Percentiles rank a stretch among this genome's conserved stretches.
Evolutionary conservation across 2,888 invertebrate genomes (phyloP).

Genomic region (Endotricha flammealis): DNA sequence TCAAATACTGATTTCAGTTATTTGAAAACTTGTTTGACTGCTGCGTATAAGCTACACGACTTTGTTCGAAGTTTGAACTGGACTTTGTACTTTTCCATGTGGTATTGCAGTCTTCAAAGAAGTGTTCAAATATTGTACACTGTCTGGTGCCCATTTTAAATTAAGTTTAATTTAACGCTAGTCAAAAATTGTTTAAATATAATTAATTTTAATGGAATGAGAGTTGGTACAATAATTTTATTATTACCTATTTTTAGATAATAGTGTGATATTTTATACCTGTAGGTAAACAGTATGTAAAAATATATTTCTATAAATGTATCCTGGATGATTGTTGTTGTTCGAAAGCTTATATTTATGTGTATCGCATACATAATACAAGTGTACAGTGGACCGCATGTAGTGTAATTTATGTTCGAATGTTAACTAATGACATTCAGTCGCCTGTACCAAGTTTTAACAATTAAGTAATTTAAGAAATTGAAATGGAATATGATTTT

Average conservation of each 20-base stretch:
- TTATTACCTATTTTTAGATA: slow-evolving; percentile 14
- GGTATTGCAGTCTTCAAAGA: too few relatives aligned
- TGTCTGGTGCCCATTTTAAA: too few relatives aligned
- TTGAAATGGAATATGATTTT: too few relatives aligned
- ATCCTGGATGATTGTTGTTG: slow-evolving; percentile 22
- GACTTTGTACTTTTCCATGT: too few relatives aligned
- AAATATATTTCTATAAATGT: slow-evolving; percentile 20
- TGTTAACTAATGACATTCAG: too few relatives aligned
- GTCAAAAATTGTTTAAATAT: slow-evolving; percentile 8
- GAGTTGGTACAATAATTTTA: slow-evolving; percentile 18
- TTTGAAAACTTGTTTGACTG: too few relatives aligned
- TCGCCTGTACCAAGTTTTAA: too few relatives aligned
- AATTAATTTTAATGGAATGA: slow-evolving; percentile 13
- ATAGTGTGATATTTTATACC: slow-evolving; percentile 25
- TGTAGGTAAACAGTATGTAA: slow-evolving; percentile 25
- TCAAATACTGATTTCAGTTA: too few relatives aligned
- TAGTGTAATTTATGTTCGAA: background rate
- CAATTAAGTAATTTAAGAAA: too few relatives aligned
- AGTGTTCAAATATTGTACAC: too few relatives aligned
- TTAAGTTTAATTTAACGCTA: slow-evolving; percentile 14
- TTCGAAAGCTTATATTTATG: slow-evolving; percentile 13
- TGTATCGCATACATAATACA: background rate
- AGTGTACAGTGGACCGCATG: background rate
- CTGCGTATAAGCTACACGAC: too few relatives aligned
- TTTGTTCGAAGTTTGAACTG: too few relatives aligned